phyloP scores from a whole-genome alignment of 2,888 invertebrate species.

The Aricia artaxerxes region DNA sequence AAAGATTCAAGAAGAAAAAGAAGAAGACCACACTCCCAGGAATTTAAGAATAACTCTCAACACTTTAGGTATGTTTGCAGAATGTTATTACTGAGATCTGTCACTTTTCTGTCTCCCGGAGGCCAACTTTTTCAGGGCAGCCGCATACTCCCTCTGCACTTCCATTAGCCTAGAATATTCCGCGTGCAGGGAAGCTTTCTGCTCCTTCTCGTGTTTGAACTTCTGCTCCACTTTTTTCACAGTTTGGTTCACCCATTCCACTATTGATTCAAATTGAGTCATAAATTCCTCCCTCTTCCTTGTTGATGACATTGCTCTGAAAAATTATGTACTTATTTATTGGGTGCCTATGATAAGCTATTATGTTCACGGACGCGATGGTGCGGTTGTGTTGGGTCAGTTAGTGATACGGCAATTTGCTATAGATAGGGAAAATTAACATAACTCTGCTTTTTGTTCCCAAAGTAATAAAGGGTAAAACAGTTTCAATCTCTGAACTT shows the following conservation, averaged over 20 bases:
- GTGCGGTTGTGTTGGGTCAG: too few species aligned
- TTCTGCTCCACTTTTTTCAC: constrained; percentile 86
- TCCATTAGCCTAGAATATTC: constrained; percentile 70
- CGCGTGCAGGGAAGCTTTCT: constrained; percentile 58
- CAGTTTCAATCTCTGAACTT: too few species aligned
- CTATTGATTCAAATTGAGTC: constrained; percentile 93
- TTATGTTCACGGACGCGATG: too few species aligned
- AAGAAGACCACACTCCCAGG: too few species aligned
- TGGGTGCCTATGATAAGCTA: too few species aligned
- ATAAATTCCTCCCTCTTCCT: constrained; percentile 93
- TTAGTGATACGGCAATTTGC: too few species aligned
- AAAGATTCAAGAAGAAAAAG: too few species aligned
- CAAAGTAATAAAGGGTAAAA: too few species aligned
- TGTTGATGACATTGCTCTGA: constrained; percentile 90
- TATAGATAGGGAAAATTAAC: too few species aligned
- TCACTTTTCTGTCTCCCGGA: constrained; percentile 55
- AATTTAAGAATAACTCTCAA: too few species aligned
- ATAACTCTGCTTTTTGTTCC: too few species aligned
- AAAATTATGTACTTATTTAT: neutral
- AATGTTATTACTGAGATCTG: neutral
- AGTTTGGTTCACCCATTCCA: constrained; percentile 93
- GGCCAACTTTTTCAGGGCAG: constrained; percentile 67
- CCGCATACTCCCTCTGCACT: constrained; percentile 71
- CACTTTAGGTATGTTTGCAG: neutral
- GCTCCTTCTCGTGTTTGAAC: constrained; percentile 65